phyloP scores from a whole-genome alignment of 2,888 invertebrate genomes.

The Pherbina coryleti region DNA sequence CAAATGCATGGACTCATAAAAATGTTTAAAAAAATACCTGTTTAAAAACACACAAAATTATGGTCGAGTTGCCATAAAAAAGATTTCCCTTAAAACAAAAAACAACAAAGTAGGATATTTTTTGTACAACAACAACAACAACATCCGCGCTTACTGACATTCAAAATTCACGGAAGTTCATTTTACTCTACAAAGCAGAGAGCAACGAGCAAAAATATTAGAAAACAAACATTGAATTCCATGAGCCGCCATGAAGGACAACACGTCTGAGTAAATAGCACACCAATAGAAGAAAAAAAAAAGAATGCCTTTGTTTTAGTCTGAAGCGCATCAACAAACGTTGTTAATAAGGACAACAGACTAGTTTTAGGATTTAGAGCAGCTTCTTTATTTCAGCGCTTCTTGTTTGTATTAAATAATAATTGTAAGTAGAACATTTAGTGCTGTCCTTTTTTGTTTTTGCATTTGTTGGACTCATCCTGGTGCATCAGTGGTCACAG shows the following conservation, averaged over 20 bases:
- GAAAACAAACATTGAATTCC: conserved; percentile 18
- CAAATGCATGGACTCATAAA: background rate
- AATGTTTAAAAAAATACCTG: background rate
- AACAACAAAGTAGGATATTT: background rate
- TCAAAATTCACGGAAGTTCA: conserved; percentile 16
- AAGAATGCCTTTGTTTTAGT: too few relatives aligned
- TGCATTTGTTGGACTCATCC: background rate
- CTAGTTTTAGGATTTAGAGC: conserved; percentile 35
- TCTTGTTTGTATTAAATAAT: conserved; percentile 37
- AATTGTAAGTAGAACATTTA: conserved; percentile 22
- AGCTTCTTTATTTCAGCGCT: conserved; percentile 24
- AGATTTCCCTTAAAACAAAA: background rate
- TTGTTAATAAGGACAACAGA: conserved; percentile 34
- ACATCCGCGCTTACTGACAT: background rate
- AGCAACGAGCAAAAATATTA: background rate
- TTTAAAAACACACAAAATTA: conserved; percentile 11
- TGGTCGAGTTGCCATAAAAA: background rate
- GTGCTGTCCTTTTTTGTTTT: background rate
- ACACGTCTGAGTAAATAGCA: background rate
- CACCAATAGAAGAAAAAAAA: background rate
- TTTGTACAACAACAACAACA: conserved; percentile 11
- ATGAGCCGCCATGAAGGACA: conserved; percentile 7
- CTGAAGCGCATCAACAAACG: background rate
- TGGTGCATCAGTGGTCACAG: background rate
- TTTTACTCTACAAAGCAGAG: background rate